These are phyloP conservation scores for Uria lomvia DNA, from an alignment of 2,113 vertebrate species.

Conservation along the genomic window DNA sequence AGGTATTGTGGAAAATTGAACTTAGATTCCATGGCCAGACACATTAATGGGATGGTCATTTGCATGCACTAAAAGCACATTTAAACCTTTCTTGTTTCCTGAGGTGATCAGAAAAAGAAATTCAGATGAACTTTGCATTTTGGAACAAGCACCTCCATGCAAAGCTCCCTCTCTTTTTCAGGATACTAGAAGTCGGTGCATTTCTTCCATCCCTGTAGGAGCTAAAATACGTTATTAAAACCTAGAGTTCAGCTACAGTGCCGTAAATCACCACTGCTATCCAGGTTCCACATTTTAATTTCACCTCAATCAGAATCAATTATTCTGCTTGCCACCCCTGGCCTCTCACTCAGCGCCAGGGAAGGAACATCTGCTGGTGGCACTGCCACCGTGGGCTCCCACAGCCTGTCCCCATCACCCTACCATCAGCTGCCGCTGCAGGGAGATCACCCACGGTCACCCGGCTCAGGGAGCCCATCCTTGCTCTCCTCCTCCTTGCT, in stretches of 20 bases:
- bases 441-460: neutral
- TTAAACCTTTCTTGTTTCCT: neutral
- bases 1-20: neutral
- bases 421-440: neutral
- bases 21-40: neutral
- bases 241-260: neutral
- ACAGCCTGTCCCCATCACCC: neutral
- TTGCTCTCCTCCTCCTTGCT: neutral
- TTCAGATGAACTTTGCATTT: neutral
- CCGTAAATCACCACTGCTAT: neutral
- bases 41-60: neutral
- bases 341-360: neutral
- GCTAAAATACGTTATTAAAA: neutral
- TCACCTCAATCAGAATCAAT: constrained; percentile 24
- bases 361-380: neutral
- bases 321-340: neutral
- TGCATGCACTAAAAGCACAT: neutral
- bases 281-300: neutral
- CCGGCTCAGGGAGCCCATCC: neutral
- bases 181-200: neutral
- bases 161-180: neutral
- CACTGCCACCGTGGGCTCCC: neutral
- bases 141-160: neutral
- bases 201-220: neutral
- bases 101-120: neutral